A percentile compares a stretch with the other conserved stretches of the same genome.
Conservation (phyloP, 2,113 vertebrate species). For the Neogale vison region DNA sequence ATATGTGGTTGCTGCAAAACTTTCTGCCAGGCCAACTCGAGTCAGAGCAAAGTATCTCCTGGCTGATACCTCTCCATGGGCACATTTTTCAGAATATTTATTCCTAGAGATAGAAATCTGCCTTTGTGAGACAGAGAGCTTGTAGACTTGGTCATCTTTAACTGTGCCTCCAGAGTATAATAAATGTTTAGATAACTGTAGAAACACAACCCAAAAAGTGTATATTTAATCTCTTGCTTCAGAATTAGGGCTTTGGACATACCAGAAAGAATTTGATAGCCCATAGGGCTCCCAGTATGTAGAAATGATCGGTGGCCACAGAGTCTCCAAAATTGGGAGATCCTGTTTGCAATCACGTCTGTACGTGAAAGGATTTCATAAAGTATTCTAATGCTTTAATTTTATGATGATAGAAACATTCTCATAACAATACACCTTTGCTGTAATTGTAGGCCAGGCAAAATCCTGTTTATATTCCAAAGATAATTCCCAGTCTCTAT, state of each 20-base stretch:
- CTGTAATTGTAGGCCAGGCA: background rate
- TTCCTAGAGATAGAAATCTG: background rate
- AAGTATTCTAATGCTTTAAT: background rate
- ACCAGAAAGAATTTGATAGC: background rate
- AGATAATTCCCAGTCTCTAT: background rate
- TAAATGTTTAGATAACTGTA: background rate
- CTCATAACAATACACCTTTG: background rate
- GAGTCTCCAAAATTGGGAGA: background rate
- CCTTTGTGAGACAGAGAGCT: background rate
- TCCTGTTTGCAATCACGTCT: background rate
- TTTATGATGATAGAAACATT: background rate
- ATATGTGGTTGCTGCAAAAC: background rate
- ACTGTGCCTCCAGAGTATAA: background rate
- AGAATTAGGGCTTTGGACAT: background rate
- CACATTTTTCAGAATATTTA: background rate
- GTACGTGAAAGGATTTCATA: background rate
- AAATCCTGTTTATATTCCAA: constrained; percentile 12
- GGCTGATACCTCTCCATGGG: background rate
- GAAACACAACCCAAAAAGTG: background rate
- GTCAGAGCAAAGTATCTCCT: background rate
- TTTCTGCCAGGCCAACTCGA: background rate
- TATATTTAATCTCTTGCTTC: background rate
- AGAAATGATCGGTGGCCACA: background rate
- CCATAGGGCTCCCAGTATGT: background rate
- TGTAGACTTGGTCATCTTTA: background rate